Evolutionary conservation across 2,797 vertebrate genomes (phyloP).

Genomic region (Poecile montanus): DNA sequence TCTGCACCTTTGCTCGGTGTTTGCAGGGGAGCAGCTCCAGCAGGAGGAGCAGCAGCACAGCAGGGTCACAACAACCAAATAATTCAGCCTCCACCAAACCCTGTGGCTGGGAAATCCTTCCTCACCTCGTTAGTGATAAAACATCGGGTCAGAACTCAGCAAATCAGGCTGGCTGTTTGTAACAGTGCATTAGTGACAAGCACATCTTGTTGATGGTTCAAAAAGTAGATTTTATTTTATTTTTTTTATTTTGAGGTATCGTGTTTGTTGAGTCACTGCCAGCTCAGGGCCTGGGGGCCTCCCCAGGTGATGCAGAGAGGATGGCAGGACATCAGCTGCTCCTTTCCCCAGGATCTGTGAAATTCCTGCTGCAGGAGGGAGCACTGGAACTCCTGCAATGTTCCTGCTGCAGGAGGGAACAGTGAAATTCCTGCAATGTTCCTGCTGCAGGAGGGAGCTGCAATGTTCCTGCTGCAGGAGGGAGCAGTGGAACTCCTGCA

Average conservation of each 20-base stretch:
- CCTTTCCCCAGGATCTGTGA: background rate
- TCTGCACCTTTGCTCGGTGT: fast-evolving
- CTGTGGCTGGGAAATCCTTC: background rate
- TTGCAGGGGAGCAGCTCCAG: background rate
- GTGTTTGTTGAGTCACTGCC: background rate
- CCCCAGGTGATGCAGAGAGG: background rate
- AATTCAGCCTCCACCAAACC: fast-evolving
- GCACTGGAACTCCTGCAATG: background rate
- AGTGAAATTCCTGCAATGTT: too few species aligned
- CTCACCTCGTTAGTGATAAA: background rate
- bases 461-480: background rate
- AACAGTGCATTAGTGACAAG: fast-evolving
- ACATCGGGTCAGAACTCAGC: background rate
- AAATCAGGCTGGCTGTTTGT: background rate
- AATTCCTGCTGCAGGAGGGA: background rate
- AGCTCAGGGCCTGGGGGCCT: background rate
- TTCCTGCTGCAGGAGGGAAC: background rate
- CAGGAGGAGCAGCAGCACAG: background rate
- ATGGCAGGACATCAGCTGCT: background rate
- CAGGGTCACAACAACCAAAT: background rate
- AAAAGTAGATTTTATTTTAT: background rate
- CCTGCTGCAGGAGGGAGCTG: too few species aligned
- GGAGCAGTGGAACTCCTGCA: too few species aligned
- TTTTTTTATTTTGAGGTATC: background rate
- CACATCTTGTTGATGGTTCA: fast-evolving